Base-by-base conservation (phyloP, 2,797 vertebrate species). In the Argentina silus region DNA sequence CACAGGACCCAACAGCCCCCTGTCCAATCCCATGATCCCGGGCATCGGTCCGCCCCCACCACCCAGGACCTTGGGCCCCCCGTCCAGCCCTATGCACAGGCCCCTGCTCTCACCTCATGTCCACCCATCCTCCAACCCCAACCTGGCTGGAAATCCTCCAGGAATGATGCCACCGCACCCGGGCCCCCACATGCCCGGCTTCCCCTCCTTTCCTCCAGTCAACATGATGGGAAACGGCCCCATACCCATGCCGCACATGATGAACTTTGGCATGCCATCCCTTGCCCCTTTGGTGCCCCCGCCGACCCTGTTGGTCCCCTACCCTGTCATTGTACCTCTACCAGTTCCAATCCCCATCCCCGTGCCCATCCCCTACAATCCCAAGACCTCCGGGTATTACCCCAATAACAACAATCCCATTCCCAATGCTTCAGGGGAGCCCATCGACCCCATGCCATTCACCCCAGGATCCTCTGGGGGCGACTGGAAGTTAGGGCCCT, bases 201-300 rank as follows among this genome's bases (percentile, higher is more conserved):
- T 98, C 60, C 91, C 93, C 53, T 93, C 90, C 77, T 99, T 98
- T 71, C 96, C 96, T 3, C 96, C 95, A 0, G 92, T 98, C 85
- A 96, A 96, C 93, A 96, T 99, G 95, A 96, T 98, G 94, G 96
- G 95, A 90, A 96, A 97, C 83, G 96, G 97, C 84, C 96, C 92
- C 82, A 94, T 98, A 86, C 97, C 95, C 42, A 84, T 98, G 81
- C 97, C 98, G 70, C 97, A 95, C 81, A 94, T 98, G 95, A 96
- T 99, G 95, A 99, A 99, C 88, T 97, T 98, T 71, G 96, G 97
- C 79, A 94, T 99, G 93, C 97, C 98, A n/a, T 99, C 98, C 59
- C 93, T 99, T 61, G 95, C 98, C 61, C 97, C 98, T 0, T 85
- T 99, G 85, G 97, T 99, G 86, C 98, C 98, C 76, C 98, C 98